phyloP scores from a whole-genome alignment of 1,140 invertebrate genomes.

The Drosophila erecta region DNA sequence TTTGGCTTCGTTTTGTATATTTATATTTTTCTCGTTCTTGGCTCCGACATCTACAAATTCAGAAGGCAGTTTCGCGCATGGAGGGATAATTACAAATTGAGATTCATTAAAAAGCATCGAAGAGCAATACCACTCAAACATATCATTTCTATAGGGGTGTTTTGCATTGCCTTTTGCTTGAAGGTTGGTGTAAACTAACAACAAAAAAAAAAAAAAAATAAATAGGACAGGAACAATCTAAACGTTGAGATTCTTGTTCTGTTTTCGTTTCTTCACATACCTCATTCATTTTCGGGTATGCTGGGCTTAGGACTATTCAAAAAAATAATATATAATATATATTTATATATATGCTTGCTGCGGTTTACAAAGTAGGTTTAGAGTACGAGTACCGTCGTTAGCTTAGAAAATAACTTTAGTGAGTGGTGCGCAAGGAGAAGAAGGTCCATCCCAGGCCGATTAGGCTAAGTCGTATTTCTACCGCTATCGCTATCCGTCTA shows the following conservation, averaged over 20 bases:
- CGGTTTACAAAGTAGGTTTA: constrained; percentile 28
- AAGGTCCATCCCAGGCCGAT: constrained; percentile 11
- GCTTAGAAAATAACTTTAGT: constrained; percentile 64
- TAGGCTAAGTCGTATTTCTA: constrained; percentile 14
- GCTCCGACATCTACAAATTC: constrained; percentile 60
- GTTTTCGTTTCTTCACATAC: constrained; percentile 30
- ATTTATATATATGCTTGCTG: constrained; percentile 23
- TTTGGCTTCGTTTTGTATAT: not conserved
- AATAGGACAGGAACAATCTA: constrained; percentile 18
- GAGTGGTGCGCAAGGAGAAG: constrained; percentile 38
- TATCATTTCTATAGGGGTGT: constrained; percentile 23
- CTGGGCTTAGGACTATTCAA: constrained; percentile 59
- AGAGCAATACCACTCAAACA: constrained; percentile 34
- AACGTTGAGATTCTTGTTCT: constrained; percentile 29
- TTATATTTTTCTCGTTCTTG: constrained; percentile 27
- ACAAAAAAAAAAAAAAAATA: constrained; percentile 4
- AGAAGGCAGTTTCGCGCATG: constrained; percentile 80
- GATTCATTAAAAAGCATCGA: constrained; percentile 67
- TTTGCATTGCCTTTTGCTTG: constrained; percentile 7
- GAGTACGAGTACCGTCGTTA: constrained; percentile 58
- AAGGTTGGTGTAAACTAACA: constrained; percentile 12
- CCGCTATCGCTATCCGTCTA: constrained; percentile 4
- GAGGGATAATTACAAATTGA: constrained; percentile 73
- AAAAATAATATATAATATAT: constrained; percentile 53
- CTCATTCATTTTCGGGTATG: constrained; percentile 33